These are phyloP conservation scores for Cephalopterus ornatus DNA, from an alignment of 2,113 vertebrate species.

Conservation along the genomic window DNA sequence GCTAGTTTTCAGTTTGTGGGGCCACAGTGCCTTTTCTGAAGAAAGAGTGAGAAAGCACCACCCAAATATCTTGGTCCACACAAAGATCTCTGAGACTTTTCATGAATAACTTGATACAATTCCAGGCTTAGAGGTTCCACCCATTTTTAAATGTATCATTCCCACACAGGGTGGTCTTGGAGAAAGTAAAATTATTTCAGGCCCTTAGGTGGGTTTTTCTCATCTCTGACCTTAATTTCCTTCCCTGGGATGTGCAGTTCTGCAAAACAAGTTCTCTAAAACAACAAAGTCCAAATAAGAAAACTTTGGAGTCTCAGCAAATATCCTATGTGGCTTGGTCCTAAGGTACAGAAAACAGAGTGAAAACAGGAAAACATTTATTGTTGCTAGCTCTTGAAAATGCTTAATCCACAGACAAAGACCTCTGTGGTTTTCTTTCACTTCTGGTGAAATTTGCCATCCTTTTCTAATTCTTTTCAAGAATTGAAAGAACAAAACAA, in stretches of 20 bases:
- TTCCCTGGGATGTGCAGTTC: neutral
- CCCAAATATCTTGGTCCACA: neutral
- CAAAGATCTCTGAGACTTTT: constrained; percentile 10
- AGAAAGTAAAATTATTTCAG: constrained; percentile 4
- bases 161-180: constrained; percentile 23
- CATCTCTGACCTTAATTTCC: constrained; percentile 27
- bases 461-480: constrained; percentile 23
- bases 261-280: neutral
- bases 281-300: neutral
- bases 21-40: neutral
- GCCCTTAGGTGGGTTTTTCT: neutral
- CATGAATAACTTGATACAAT: constrained; percentile 15
- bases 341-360: neutral
- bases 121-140: constrained; percentile 30
- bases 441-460: constrained; percentile 17
- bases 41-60: neutral
- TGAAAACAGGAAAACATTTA: constrained; percentile 7
- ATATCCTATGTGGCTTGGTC: neutral
- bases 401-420: neutral
- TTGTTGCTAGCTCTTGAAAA: constrained; percentile 20
- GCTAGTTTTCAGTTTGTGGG: neutral
- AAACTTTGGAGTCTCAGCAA: neutral
- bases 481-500: constrained; percentile 24
- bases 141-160: constrained; percentile 17
- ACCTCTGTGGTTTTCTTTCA: neutral